Percentiles rank a stretch among this genome's conserved stretches.
phyloP scores from a whole-genome alignment of 2,797 vertebrate genomes.

The Coracias cyanogaster region DNA sequence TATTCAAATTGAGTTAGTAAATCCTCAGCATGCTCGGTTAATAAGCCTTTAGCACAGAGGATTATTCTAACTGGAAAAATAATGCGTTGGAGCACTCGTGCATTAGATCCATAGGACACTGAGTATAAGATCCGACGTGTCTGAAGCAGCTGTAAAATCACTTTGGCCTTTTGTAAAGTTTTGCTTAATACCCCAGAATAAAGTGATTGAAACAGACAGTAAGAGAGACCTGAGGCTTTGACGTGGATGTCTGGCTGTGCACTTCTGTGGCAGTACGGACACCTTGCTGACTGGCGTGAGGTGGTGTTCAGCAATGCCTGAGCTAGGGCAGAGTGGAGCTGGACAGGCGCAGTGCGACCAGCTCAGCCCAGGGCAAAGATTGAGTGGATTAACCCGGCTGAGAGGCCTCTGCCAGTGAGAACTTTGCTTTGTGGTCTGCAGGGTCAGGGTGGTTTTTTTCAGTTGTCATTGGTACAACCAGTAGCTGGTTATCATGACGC shows the following conservation, averaged over 20 bases:
- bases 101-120: background rate
- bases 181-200: background rate
- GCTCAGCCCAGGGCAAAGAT: background rate
- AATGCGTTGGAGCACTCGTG: fast-evolving
- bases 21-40: background rate
- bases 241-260: background rate
- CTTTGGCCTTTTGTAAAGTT: background rate
- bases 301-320: background rate
- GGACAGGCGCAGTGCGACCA: background rate
- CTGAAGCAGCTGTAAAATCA: background rate
- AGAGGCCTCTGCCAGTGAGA: background rate
- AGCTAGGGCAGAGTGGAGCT: background rate
- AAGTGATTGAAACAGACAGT: background rate
- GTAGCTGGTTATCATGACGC: background rate
- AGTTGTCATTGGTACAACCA: background rate
- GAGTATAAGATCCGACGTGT: background rate
- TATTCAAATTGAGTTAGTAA: background rate
- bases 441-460: background rate
- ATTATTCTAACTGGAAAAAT: background rate
- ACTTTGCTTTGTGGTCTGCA: background rate
- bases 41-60: background rate
- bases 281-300: background rate
- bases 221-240: background rate
- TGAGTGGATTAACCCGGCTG: background rate
- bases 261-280: too few relatives aligned